phyloP scores from a whole-genome alignment of 1,140 invertebrate genomes.

The Camponotus vicinus region DNA sequence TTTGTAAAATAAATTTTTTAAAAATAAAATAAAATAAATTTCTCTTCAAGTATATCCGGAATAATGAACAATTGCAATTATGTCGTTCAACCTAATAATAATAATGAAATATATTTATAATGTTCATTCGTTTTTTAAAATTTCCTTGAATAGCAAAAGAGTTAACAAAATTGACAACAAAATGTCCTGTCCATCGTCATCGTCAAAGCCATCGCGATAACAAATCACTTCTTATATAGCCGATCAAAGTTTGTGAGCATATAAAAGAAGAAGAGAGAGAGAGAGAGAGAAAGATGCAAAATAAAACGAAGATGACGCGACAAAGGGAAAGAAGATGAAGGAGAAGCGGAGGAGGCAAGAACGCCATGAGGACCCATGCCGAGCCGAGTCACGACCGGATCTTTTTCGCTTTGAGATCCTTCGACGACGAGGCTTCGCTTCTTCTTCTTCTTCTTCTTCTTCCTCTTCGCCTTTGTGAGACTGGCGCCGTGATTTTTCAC shows the following conservation, averaged over 20 bases:
- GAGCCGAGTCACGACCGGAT: constrained; percentile 70
- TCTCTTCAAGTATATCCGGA: neutral
- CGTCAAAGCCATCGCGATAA: constrained; percentile 48
- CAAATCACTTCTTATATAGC: constrained; percentile 73
- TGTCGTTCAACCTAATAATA: neutral
- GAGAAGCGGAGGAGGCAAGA: constrained; percentile 18
- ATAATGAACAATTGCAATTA: neutral
- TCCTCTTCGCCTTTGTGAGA: constrained; percentile 58
- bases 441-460: constrained; percentile 38
- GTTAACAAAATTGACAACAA: constrained; percentile 49
- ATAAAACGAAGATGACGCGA: constrained; percentile 32
- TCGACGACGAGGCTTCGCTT: constrained; percentile 41
- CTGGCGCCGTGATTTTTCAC: constrained; percentile 79
- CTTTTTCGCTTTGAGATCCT: constrained; percentile 70
- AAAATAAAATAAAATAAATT: neutral
- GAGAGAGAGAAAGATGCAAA: constrained; percentile 1
- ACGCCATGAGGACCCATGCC: constrained; percentile 66
- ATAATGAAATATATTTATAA: neutral
- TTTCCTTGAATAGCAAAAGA: neutral
- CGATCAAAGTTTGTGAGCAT: constrained; percentile 67
- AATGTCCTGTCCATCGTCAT: constrained; percentile 40
- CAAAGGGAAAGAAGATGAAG: constrained; percentile 11
- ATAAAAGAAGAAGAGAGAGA: constrained; percentile 36
- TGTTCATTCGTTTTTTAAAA: neutral
- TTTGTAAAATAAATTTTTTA: neutral